Evolutionary conservation across 2,888 invertebrate species (phyloP), one percentile per base, ranked within the genome.

Genomic region (Tubulanus polymorphus): DNA sequence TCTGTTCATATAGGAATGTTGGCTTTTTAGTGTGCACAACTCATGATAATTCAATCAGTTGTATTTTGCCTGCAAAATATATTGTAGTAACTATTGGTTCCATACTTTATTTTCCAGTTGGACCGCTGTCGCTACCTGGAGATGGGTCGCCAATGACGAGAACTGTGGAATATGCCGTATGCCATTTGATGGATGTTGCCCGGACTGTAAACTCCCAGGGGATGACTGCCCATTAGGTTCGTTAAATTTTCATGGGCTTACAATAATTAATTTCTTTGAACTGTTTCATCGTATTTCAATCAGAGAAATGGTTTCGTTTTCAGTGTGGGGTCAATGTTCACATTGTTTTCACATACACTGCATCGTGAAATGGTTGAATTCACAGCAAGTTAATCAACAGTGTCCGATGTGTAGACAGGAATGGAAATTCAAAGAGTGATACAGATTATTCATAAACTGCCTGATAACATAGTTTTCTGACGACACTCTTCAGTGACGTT

Each of bases 271-370:
- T n/a, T n/a, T n/a, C n/a, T n/a, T n/a, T n/a, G n/a, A n/a, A n/a
- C n/a, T n/a, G n/a, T n/a, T n/a, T n/a, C n/a, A n/a, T n/a, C n/a
- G n/a, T n/a, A n/a, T n/a, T n/a, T n/a, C n/a, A n/a, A n/a, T n/a
- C n/a, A n/a, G n/a, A n/a, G n/a, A n/a, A n/a, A n/a, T n/a, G n/a
- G 55, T 55, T 57, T 55, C 48, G 54, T 28, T 78, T 78, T 53
- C 79, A 85, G 96, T 96, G 65, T 96, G 95, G 93, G 97, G 99
- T 59, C 90, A 91, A 74, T 99, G 99, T 80, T 92, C 94, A 8
- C 99, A 99, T 82, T 96, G 96, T 82, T 99, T 99, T 81, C 99
- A 99, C 81, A 95, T 96, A 81, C 99, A 99, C 81, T 99, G 99
- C 82, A 99, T 99, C 73, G 92, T 94, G 78, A 97, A 97, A 85